Evolutionary conservation across 1,140 invertebrate genomes (phyloP), one percentile per base, ranked within the genome.

Genomic region (Drosophila sturtevanti): DNA sequence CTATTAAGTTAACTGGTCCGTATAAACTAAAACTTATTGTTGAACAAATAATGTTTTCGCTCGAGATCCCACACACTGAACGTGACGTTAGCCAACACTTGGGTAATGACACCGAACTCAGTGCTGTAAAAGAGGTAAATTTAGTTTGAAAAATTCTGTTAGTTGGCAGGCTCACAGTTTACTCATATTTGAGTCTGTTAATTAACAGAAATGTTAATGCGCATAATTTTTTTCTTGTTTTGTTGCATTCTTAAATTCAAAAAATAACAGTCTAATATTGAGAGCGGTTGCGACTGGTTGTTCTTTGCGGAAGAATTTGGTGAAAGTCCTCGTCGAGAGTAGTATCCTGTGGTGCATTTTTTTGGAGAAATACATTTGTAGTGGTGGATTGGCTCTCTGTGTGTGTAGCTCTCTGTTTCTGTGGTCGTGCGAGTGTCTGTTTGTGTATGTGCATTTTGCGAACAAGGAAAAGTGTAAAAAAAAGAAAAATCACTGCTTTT

Each of bases 391-490:
- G 61, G 61, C 41, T 48, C 41, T 48, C 41, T 48, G 41, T 48
- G 41, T 80, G 74, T 68, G 79, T 74, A 72, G 59, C 72, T 80
- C 63, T 72, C 68, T 74, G 67, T 79, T 51, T 68, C 48, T 77
- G 70, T 82, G 62, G 71, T 59, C 61, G 81, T 85, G 72, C 72
- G 51, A 69, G 35, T 74, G 76, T 72, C 51, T 75, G 59, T 58
- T 70, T 71, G 71, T 74, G 71, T 62, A 44, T 58, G 67, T 78
- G 75, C 75, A 78, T 77, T 74, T 63, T 60, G 34, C 38, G 75
- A 78, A 78, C 70, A 80, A 86, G 81, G 81, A 86, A 85, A 86
- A 86, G 84, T 89, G 79, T 76, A 60, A 81, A 87, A 82, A 72
- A 73, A 75, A 67, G 67, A 65, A 75, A 87, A 89, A 55, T 55